Conservation (phyloP, 2,888 invertebrate genomes). For the Dynastes maya region DNA sequence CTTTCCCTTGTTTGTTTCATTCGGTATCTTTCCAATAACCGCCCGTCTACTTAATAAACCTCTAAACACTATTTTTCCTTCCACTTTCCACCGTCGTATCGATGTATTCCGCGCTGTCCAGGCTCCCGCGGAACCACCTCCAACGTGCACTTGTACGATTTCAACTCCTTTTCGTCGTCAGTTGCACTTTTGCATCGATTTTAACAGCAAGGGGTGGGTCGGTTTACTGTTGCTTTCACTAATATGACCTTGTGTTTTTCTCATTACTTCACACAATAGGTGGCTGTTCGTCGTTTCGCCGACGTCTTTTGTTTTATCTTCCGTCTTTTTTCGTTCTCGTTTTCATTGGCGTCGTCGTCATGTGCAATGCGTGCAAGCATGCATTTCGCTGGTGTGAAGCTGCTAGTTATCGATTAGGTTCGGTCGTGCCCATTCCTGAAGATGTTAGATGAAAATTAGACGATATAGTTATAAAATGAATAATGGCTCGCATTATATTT, state of each 20-base stretch:
- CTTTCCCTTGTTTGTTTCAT: too few species aligned
- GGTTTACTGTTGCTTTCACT: slow-evolving; percentile 61
- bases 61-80: neutral
- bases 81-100: slow-evolving; percentile 8
- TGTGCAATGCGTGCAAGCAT: neutral
- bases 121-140: neutral
- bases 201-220: slow-evolving; percentile 52
- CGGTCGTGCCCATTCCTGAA: too few species aligned
- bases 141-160: slow-evolving; percentile 42
- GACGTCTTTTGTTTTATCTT: slow-evolving; percentile 40
- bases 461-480: too few species aligned
- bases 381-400: neutral
- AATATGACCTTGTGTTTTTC: slow-evolving; percentile 57
- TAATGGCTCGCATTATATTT: too few species aligned
- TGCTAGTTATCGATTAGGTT: slow-evolving; percentile 1
- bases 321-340: slow-evolving; percentile 41
- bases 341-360: slow-evolving; percentile 19
- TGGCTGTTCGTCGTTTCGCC: slow-evolving; percentile 34
- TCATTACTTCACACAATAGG: slow-evolving; percentile 51
- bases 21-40: too few species aligned
- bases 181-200: slow-evolving; percentile 49
- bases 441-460: too few species aligned
- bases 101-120: neutral
- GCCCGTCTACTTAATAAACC: too few species aligned
- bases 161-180: slow-evolving; percentile 48